Conservation (phyloP, 92 coral and sea anemone species). For the Epizoanthus fatuus region DNA sequence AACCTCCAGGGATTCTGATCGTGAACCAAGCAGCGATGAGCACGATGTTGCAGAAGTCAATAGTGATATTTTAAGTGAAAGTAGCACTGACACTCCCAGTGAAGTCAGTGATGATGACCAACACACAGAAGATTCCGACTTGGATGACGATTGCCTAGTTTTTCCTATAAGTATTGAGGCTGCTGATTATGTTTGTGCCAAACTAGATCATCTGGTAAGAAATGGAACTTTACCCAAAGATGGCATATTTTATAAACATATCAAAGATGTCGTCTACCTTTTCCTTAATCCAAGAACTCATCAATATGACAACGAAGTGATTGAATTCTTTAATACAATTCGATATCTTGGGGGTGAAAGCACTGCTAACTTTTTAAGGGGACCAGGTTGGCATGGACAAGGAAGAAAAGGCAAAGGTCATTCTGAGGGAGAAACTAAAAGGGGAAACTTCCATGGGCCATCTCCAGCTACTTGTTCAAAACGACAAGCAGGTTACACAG, state of each 20-base stretch:
- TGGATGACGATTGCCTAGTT: slow-evolving; percentile 49
- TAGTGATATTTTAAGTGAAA: slow-evolving; percentile 3
- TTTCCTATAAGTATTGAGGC: slow-evolving; percentile 62
- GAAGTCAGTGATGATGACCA: slow-evolving; percentile 1
- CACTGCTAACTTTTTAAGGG: slow-evolving; percentile 68
- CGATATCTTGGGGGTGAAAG: slow-evolving; percentile 72
- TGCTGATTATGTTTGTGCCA: slow-evolving; percentile 67
- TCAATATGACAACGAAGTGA: slow-evolving; percentile 63
- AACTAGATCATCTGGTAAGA: slow-evolving; percentile 56
- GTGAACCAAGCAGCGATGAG: slow-evolving; percentile 39
- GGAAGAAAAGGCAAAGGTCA: slow-evolving; percentile 72
- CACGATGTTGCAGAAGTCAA: slow-evolving; percentile 5
- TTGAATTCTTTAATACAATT: slow-evolving; percentile 69
- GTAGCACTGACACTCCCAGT: background rate
- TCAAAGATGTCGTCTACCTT: slow-evolving; percentile 42
- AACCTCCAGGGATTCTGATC: slow-evolving; percentile 34
- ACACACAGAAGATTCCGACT: slow-evolving; percentile 62
- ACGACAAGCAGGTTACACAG: slow-evolving; percentile 68
- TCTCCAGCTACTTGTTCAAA: slow-evolving; percentile 67
- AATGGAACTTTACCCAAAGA: slow-evolving; percentile 52
- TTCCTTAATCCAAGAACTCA: slow-evolving; percentile 43
- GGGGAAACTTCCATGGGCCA: slow-evolving; percentile 73
- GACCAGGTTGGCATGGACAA: slow-evolving; percentile 65
- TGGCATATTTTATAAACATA: slow-evolving; percentile 47
- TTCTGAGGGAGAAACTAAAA: slow-evolving; percentile 62